These are phyloP conservation scores for Thymelicus acteon DNA, from an alignment of 2,888 invertebrate genomes.

Conservation along the genomic window DNA sequence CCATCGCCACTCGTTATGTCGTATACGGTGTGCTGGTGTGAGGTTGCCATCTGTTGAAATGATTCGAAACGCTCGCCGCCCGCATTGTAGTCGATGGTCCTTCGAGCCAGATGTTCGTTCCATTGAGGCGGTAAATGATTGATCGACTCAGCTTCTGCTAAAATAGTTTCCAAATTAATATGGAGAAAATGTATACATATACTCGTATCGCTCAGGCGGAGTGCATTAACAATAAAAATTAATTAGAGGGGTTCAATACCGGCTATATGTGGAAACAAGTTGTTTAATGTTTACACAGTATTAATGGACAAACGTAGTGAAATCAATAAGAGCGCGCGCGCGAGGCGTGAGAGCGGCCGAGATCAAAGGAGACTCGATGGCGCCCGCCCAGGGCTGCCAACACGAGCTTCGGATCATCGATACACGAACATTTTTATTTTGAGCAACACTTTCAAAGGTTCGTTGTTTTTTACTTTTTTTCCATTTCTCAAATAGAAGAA, in stretches of 20 bases:
- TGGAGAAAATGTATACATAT: background rate
- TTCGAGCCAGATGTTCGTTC: conserved; percentile 39
- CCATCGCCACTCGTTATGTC: conserved; percentile 11
- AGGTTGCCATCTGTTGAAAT: conserved; percentile 39
- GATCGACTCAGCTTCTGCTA: conserved; percentile 7
- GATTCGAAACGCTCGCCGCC: conserved; percentile 35
- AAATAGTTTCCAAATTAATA: conserved; percentile 3
- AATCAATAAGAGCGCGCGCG: conserved; percentile 52
- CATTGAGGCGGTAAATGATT: conserved; percentile 23
- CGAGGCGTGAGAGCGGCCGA: conserved; percentile 53
- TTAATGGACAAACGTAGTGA: conserved; percentile 51
- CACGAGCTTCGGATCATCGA: conserved; percentile 21
- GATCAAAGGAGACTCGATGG: conserved; percentile 51
- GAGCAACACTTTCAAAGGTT: conserved; percentile 1
- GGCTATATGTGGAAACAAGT: conserved; percentile 40
- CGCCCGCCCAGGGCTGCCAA: conserved; percentile 45
- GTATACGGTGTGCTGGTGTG: conserved; percentile 5
- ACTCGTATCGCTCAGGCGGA: conserved; percentile 4
- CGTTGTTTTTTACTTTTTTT: background rate
- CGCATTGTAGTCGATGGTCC: conserved; percentile 37
- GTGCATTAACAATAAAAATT: conserved; percentile 15
- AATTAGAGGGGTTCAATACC: conserved; percentile 30
- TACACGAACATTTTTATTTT: conserved; percentile 25
- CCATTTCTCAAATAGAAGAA: background rate
- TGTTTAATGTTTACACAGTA: conserved; percentile 45